A percentile compares a stretch with the other conserved stretches of the same genome.
phyloP scores from a whole-genome alignment of 2,888 invertebrate genomes.

The Mythimna ferrago region DNA sequence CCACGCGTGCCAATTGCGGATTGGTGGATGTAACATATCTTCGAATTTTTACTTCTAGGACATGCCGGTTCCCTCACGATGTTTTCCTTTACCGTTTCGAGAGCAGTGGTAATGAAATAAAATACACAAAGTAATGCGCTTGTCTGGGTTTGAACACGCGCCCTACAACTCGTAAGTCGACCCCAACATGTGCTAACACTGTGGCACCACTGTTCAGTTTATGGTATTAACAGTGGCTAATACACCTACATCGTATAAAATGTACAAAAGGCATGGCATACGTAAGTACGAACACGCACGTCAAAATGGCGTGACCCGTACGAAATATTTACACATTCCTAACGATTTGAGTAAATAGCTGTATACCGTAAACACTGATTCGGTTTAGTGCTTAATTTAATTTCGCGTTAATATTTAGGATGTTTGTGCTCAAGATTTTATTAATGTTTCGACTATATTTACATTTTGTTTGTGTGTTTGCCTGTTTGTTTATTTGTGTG shows the following conservation, averaged over 20 bases:
- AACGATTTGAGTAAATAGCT: conserved; percentile 50
- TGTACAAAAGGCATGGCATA: conserved; percentile 26
- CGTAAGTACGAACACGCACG: conserved; percentile 42
- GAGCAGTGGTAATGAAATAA: too few relatives aligned
- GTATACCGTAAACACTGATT: conserved; percentile 45
- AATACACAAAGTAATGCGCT: too few relatives aligned
- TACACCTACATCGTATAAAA: conserved; percentile 10
- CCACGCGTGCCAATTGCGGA: too few relatives aligned
- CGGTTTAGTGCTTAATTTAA: conserved; percentile 49
- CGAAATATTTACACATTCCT: conserved; percentile 51
- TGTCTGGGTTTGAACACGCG: too few relatives aligned
- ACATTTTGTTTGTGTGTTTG: conserved; percentile 34
- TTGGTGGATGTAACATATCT: too few relatives aligned
- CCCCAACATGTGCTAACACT: not conserved
- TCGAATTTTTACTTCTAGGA: too few relatives aligned
- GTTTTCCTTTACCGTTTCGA: too few relatives aligned
- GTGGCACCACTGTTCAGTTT: not conserved
- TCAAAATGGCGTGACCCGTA: conserved; percentile 38
- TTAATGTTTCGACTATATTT: conserved; percentile 38
- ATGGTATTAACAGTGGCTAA: not conserved
- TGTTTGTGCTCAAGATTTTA: conserved; percentile 40
- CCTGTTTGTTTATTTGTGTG: conserved; percentile 3
- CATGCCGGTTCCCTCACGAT: too few relatives aligned
- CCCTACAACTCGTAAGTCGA: too few relatives aligned
- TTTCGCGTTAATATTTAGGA: conserved; percentile 34